Conservation (phyloP, 2,888 invertebrate species). For the Rapana venosa region DNA sequence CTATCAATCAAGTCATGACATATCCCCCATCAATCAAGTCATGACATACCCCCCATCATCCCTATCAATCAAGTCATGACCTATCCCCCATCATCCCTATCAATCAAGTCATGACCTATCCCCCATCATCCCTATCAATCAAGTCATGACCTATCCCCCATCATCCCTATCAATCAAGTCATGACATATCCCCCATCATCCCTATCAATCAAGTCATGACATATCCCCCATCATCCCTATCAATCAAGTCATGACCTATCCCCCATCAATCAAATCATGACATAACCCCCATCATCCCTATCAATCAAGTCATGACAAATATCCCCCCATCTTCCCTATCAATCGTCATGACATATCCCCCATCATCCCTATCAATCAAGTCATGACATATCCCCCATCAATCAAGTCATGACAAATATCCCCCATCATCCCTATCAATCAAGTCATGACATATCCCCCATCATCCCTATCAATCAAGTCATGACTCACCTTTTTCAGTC, state of each 20-base stretch:
- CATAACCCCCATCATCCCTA: not conserved
- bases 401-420: not conserved
- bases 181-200: not conserved
- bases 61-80: not conserved
- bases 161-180: no score
- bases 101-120: not conserved
- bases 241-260: not conserved
- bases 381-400: not conserved
- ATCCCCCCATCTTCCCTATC: no score
- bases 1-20: not conserved
- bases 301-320: not conserved
- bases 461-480: no score
- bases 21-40: no score
- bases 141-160: not conserved
- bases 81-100: no score
- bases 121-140: no score
- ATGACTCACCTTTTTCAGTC: slow-evolving; percentile 67
- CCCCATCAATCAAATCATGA: no score
- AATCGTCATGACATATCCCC: not conserved
- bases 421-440: no score
- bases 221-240: no score
- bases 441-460: not conserved
- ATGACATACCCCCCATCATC: slow-evolving; percentile 57
- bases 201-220: not conserved
- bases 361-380: no score